These are phyloP conservation scores for Papilio protenor DNA, from an alignment of 2,888 invertebrate genomes.

Conservation along the genomic window DNA sequence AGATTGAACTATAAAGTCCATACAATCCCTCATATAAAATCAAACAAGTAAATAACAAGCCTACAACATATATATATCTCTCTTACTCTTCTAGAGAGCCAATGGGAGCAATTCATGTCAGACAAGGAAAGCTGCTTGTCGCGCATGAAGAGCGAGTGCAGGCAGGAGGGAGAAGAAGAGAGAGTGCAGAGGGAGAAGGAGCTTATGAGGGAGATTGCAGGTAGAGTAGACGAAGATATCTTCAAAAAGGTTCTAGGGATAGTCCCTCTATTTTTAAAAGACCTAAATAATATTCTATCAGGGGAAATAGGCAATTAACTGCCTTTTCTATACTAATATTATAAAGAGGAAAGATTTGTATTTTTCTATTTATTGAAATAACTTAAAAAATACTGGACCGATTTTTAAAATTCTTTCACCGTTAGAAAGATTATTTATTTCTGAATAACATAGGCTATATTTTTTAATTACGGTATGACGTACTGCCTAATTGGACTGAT, in stretches of 20 bases:
- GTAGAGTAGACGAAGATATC: conserved; percentile 54
- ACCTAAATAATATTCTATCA: conserved; percentile 1
- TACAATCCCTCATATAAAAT: neutral
- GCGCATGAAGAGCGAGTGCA: conserved; percentile 85
- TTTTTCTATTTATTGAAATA: too few relatives aligned
- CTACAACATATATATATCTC: neutral
- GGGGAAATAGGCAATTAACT: neutral
- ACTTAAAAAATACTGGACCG: too few relatives aligned
- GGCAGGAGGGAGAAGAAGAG: conserved; percentile 80
- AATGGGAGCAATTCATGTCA: conserved; percentile 86
- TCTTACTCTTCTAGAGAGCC: conserved; percentile 78
- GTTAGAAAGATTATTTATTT: too few relatives aligned
- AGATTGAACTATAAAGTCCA: neutral
- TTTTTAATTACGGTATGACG: conserved; percentile 5
- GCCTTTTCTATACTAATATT: too few relatives aligned
- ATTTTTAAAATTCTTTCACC: too few relatives aligned
- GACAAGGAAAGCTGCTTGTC: conserved; percentile 86
- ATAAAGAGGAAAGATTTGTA: too few relatives aligned
- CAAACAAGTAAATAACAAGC: neutral
- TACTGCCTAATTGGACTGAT: conserved; percentile 65
- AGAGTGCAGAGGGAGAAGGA: conserved; percentile 78
- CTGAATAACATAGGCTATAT: too few relatives aligned
- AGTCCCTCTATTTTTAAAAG: neutral
- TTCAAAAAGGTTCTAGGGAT: neutral
- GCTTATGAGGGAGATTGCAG: conserved; percentile 74